A percentile compares a stretch with the other conserved stretches of the same genome.
These are phyloP conservation scores for Rhabdophis nuchalis DNA, from an alignment of 2,797 vertebrate species.

Conservation along the genomic window DNA sequence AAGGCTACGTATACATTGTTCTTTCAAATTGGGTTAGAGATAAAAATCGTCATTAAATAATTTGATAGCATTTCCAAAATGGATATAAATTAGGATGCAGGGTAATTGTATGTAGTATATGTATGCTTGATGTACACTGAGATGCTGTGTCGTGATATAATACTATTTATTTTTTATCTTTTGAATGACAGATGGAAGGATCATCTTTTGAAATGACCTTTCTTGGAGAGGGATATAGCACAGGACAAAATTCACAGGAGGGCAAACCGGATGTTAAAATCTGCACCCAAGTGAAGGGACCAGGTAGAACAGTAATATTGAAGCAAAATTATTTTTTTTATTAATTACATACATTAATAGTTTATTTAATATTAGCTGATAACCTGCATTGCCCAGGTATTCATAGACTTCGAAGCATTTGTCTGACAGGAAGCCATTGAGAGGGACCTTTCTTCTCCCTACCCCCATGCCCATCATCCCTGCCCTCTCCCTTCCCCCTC, in stretches of 20 bases:
- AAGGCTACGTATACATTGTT: background rate
- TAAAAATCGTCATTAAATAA: background rate
- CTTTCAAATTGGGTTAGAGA: background rate
- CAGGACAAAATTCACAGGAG: conserved; percentile 72
- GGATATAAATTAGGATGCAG: background rate
- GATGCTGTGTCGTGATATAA: background rate
- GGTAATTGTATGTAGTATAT: background rate
- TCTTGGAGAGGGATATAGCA: conserved; percentile 87
- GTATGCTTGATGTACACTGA: background rate
- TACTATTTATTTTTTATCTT: conserved; percentile 26
- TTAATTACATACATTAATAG: background rate
- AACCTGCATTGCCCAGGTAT: too few relatives aligned
- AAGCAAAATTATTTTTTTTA: background rate
- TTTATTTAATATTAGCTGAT: background rate
- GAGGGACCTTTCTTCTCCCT: too few relatives aligned
- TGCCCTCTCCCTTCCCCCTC: too few relatives aligned
- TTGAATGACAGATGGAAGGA: conserved; percentile 78
- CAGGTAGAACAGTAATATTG: conserved; percentile 73
- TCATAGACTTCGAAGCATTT: too few relatives aligned
- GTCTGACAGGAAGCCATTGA: too few relatives aligned
- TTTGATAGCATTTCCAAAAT: background rate
- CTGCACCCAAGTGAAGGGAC: conserved; percentile 88
- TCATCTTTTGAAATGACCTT: conserved; percentile 87
- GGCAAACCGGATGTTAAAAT: conserved; percentile 87
- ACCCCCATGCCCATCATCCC: too few relatives aligned